Evolutionary conservation across 2,888 invertebrate species (phyloP), one percentile per base, ranked within the genome.

Genomic region (Philonicus albiceps): DNA sequence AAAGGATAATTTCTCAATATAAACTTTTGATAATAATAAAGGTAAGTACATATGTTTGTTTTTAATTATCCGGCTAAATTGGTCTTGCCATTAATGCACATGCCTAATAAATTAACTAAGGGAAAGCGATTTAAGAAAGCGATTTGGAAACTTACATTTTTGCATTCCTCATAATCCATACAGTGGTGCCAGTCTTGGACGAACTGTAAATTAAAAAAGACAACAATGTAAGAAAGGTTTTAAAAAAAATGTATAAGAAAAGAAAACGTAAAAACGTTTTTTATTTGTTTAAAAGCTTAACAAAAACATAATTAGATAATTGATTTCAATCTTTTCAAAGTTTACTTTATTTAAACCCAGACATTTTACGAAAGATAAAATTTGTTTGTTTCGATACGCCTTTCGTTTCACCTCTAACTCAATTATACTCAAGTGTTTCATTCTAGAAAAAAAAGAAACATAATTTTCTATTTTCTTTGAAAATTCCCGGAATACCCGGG

Each of bases 151-250:
- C 92, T 92, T 91, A 91, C 91, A 89, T 90, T 91, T 90, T 91
- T 91, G 89, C 92, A 91, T 89, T 91, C 92, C 88, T 90, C 91
- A 88, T 91, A 92, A 89, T 91, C 91, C 91, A 91, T 91, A 88
- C 91, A 91, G 88, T 91, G 91, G 90, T 91, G 92, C 91, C 91
- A 91, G 90, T 91, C 91, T 89, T 91, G 90, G 85, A 91, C 90
- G 88, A 91, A 91, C 91, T 91, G 91, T 19, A 91, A 91, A 86
- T 53, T 88, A 85, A 87, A 37, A 55, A 16, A 86, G 30, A 40
- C 55, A 37, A 7, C 19, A 27, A n/a, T 27, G n/a, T 74, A 43
- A 73, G 19, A n/a, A 27, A 3, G 22, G n/a, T 27, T n/a, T 13
- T 3, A 3, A 27, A 72, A 72, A 27, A 5, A 0, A 0, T 31